Percentiles rank a stretch among this genome's conserved stretches.
Conservation (phyloP, 2,888 invertebrate genomes). For the Lasioglossum figueresi region DNA sequence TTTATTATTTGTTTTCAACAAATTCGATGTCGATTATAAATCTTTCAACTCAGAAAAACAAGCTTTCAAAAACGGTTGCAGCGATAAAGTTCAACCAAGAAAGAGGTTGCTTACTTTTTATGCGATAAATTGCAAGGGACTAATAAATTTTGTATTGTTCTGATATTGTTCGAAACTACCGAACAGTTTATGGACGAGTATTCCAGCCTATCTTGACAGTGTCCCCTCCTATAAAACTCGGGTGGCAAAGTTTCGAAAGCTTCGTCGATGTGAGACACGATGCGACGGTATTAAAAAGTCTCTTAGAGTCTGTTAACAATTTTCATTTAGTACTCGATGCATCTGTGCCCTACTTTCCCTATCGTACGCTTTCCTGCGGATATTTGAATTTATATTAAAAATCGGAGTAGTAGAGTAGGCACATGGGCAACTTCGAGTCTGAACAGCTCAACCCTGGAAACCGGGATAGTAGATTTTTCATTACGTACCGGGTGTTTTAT, state of each 20-base stretch:
- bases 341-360: slow-evolving; percentile 57
- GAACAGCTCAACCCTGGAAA: not conserved
- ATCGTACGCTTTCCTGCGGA: slow-evolving; percentile 35
- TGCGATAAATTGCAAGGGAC: not conserved
- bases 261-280: slow-evolving; percentile 51
- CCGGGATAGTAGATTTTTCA: slow-evolving; percentile 13
- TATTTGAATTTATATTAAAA: slow-evolving; percentile 69
- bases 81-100: not conserved
- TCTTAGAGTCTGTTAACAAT: slow-evolving; percentile 58
- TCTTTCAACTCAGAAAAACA: not conserved
- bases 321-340: slow-evolving; percentile 59
- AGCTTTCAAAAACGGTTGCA: not conserved
- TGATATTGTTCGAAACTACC: slow-evolving; percentile 28
- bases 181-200: slow-evolving; percentile 53
- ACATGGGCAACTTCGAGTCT: not conserved
- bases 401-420: slow-evolving; percentile 11
- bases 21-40: not conserved
- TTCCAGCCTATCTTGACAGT: slow-evolving; percentile 24
- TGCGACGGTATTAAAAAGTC: slow-evolving; percentile 62
- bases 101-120: not conserved
- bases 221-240: slow-evolving; percentile 52
- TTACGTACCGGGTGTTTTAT: not conserved
- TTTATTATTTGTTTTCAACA: too few relatives aligned
- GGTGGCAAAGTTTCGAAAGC: slow-evolving; percentile 46
- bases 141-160: slow-evolving; percentile 42